Base-by-base conservation (phyloP, 2,797 vertebrate species). In the Acipenser oxyrinchus region DNA sequence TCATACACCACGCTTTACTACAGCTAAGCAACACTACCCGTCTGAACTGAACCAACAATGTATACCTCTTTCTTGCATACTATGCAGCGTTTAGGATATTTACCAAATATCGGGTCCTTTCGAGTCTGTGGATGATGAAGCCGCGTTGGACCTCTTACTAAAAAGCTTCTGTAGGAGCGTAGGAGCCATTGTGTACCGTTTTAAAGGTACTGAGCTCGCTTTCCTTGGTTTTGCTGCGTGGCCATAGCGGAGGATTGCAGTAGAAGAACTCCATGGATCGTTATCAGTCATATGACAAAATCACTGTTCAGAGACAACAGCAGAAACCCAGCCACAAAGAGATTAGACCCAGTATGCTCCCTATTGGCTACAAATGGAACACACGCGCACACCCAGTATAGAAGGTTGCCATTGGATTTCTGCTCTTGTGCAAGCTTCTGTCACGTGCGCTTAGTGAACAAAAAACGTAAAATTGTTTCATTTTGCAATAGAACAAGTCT, bases 151-250 rank as follows among this genome's bases (percentile, higher is more conserved):
- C 74, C 80, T 86, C 81, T 87, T 89, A 81, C 80, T 83, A 73
- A 90, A 88, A 9, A 89, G 85, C 86, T 81, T 87, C 75, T 90
- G 85, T 60, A 90, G 83, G 74, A 89, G 80, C 9, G 88, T 88
- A 15, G 79, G 82, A 75, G 75, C 79, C 80, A 77, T 81, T 73
- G 58, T 62, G 73, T 69, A 13, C 71, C 73, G 10, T 50, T 62
- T 64, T 48, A 64, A 49, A 58, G 59, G 51, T 5, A 55, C 13
- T 1, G 2, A 66, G 55, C 8, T 6, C 51, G 8, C 6, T 12
- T 51, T 7, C 8, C 6, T 64, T 49, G 62, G n/a, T n/a, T 72
- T 18, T 49, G 62, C 69, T 63, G 67, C 49, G 70, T 77, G 69
- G 74, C 75, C 55, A 69, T 78, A 69, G 55, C 73, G 70, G 61